Evolutionary conservation across 2,113 vertebrate species (phyloP).

Genomic region (Aegotheles bennettii): DNA sequence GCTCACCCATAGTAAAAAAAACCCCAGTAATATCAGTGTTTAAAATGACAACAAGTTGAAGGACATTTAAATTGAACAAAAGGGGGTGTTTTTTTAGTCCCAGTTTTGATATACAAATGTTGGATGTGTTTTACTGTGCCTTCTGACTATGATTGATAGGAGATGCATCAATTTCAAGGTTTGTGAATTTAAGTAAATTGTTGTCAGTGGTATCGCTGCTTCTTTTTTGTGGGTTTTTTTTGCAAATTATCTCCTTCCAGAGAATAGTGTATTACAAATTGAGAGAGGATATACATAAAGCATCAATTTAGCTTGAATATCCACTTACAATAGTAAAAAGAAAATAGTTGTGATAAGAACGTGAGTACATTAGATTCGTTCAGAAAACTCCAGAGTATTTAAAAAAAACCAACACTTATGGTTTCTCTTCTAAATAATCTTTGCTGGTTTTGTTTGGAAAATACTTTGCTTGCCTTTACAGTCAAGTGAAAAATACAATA

Average conservation of each 20-base stretch:
- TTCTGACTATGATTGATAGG: slow-evolving; percentile 72
- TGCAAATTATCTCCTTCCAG: slow-evolving; percentile 65
- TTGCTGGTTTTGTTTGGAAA: slow-evolving; percentile 55
- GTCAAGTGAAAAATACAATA: neutral
- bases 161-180: slow-evolving; percentile 72
- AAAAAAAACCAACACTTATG: neutral
- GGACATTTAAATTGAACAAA: slow-evolving; percentile 68
- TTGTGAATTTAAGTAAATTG: slow-evolving; percentile 74
- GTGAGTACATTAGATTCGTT: slow-evolving; percentile 49
- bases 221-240: slow-evolving; percentile 43
- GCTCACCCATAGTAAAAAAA: slow-evolving; percentile 35
- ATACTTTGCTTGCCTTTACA: slow-evolving; percentile 46
- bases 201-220: slow-evolving; percentile 63
- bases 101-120: slow-evolving; percentile 70
- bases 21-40: slow-evolving; percentile 8
- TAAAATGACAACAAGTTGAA: slow-evolving; percentile 64
- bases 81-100: slow-evolving; percentile 28
- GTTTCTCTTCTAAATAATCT: slow-evolving; percentile 24
- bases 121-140: slow-evolving; percentile 62
- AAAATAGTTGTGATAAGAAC: slow-evolving; percentile 44
- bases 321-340: slow-evolving; percentile 55
- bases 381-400: slow-evolving; percentile 63
- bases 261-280: slow-evolving; percentile 58
- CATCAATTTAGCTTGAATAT: slow-evolving; percentile 70
- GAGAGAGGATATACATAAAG: slow-evolving; percentile 68